Conservation (phyloP, 2,797 vertebrate species). For the Spea hammondii region DNA sequence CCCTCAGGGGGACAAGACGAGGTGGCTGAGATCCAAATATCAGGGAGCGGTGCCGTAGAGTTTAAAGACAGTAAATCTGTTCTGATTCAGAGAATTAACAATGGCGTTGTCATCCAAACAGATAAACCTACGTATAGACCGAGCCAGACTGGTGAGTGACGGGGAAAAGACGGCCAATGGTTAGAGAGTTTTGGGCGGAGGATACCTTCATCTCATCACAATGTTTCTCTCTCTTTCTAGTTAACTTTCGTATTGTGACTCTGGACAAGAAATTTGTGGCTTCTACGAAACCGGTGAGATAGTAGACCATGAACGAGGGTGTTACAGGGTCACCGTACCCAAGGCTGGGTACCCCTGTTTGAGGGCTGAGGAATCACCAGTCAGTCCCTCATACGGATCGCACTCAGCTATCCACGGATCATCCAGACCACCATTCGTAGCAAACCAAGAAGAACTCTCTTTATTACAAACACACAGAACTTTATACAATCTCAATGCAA, state of each 20-base stretch:
- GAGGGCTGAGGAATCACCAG: too few relatives aligned
- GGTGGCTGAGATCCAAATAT: not conserved
- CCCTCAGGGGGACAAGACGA: not conserved
- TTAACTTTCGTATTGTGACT: slow-evolving; percentile 15
- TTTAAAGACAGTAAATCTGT: slow-evolving; percentile 2
- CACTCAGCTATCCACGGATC: too few relatives aligned
- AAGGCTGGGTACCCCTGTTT: too few relatives aligned
- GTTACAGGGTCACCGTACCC: too few relatives aligned
- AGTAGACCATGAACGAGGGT: not conserved
- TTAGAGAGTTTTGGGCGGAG: not conserved
- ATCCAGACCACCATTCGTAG: too few relatives aligned
- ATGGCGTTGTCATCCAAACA: slow-evolving; percentile 11
- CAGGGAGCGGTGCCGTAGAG: not conserved
- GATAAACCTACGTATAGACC: slow-evolving; percentile 30
- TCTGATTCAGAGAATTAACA: not conserved
- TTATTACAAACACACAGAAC: too few relatives aligned
- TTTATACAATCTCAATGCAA: too few relatives aligned
- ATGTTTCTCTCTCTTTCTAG: not conserved
- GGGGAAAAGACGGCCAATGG: not conserved
- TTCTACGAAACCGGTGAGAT: not conserved
- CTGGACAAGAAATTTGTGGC: slow-evolving; percentile 18
- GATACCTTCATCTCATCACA: too few relatives aligned
- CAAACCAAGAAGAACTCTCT: too few relatives aligned
- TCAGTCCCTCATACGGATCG: too few relatives aligned
- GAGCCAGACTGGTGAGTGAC: not conserved